Evolutionary conservation across 2,797 vertebrate genomes (phyloP).

Genomic region (Crypturellus tataupa): DNA sequence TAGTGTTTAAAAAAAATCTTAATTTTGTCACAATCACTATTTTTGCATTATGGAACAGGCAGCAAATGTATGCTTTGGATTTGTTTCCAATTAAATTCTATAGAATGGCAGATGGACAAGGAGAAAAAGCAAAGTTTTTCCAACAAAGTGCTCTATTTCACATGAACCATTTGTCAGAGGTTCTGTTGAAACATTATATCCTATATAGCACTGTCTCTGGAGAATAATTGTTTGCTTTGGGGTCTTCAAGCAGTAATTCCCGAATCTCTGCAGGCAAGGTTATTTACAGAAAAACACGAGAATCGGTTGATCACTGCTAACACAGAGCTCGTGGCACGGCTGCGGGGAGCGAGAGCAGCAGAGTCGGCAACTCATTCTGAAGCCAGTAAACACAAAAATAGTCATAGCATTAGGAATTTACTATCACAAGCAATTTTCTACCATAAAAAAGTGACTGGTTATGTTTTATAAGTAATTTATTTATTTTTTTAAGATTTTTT

Average conservation of each 20-base stretch:
- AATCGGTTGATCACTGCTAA: constrained; percentile 63
- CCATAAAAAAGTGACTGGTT: background rate
- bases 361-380: constrained; percentile 19
- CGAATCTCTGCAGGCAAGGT: constrained; percentile 79
- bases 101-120: background rate
- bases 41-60: background rate
- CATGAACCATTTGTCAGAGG: constrained; percentile 70
- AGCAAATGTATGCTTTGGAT: background rate
- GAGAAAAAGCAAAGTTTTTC: background rate
- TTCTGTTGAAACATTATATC: constrained; percentile 76
- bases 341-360: constrained; percentile 12
- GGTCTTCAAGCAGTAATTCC: constrained; percentile 77
- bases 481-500: background rate
- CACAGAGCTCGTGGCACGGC: constrained; percentile 51
- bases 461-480: background rate
- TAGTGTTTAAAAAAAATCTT: background rate
- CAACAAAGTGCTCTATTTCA: constrained; percentile 65
- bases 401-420: background rate
- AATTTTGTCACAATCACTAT: background rate
- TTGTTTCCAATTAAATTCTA: background rate
- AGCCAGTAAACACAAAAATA: background rate
- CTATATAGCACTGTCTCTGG: constrained; percentile 79
- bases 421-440: background rate
- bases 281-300: constrained; percentile 78
- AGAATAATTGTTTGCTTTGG: constrained; percentile 83